Percentiles rank a stretch among this genome's conserved stretches.
These are phyloP conservation scores for Ploceus nigricollis DNA, from an alignment of 2,113 vertebrate species.

Conservation along the genomic window DNA sequence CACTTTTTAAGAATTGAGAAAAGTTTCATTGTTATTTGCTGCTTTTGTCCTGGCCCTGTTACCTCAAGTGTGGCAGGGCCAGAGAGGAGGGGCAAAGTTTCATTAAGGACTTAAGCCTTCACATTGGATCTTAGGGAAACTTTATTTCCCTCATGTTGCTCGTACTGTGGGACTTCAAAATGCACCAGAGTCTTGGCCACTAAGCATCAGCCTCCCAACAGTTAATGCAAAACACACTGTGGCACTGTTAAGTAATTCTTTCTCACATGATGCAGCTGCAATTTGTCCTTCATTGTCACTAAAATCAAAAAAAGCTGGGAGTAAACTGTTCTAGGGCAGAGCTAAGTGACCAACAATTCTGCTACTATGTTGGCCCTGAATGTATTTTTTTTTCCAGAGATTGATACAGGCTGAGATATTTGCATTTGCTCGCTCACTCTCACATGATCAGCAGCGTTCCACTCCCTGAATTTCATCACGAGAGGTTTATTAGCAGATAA, in stretches of 20 bases:
- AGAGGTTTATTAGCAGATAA: neutral
- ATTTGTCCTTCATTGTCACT: neutral
- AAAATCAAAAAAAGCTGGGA: neutral
- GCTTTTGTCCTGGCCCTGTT: neutral
- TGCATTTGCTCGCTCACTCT: neutral
- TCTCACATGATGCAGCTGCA: neutral
- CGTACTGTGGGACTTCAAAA: neutral
- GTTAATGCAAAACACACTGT: neutral
- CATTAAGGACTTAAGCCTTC: neutral
- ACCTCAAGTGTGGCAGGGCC: neutral
- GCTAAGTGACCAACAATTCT: neutral
- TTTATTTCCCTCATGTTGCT: neutral
- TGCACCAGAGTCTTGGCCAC: neutral
- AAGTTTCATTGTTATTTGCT: neutral
- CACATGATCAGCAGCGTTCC: neutral
- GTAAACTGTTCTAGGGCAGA: neutral
- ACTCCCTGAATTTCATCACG: fast-evolving
- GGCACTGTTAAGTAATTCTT: neutral
- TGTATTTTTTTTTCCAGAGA: neutral
- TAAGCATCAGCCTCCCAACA: neutral
- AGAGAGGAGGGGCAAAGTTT: neutral
- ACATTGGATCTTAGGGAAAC: neutral
- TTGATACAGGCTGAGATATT: neutral
- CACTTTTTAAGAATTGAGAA: neutral
- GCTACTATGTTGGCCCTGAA: neutral